Evolutionary conservation across 37 sponge, comb jelly and placozoan genomes (phyloP).

Genomic region (Ephydatia muelleri): DNA sequence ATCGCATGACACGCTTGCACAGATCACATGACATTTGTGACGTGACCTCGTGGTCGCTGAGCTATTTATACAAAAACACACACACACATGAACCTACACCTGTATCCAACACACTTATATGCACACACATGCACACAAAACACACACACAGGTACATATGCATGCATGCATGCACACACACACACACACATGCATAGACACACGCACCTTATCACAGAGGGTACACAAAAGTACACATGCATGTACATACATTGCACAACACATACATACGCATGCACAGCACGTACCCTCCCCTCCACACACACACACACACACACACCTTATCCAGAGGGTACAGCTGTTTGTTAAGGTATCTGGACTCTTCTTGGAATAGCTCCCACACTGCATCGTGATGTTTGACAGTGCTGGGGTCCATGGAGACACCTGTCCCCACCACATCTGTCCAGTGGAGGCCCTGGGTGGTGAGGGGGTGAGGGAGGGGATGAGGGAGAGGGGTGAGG

Average conservation of each 20-base stretch:
- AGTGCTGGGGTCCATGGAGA: background rate
- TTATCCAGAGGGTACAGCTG: slow-evolving; percentile 52
- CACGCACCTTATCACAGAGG: background rate
- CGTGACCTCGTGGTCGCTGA: too few relatives aligned
- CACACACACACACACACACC: background rate
- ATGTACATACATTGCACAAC: background rate
- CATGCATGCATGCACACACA: too few relatives aligned
- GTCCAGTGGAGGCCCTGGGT: slow-evolving; percentile 43
- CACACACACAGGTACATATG: too few relatives aligned
- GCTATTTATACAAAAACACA: too few relatives aligned
- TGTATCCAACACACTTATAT: too few relatives aligned
- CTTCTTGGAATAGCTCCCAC: slow-evolving; percentile 63
- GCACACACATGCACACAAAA: background rate
- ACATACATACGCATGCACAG: background rate
- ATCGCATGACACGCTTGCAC: background rate
- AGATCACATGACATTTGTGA: too few relatives aligned
- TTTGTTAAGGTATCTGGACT: slow-evolving; percentile 31
- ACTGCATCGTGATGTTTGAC: slow-evolving; percentile 41
- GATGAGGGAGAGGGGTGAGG: too few relatives aligned
- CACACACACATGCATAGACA: background rate
- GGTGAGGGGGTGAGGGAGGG: background rate
- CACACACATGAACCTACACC: too few relatives aligned
- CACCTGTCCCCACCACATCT: slow-evolving; percentile 16
- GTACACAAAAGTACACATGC: background rate
- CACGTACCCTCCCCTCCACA: too few relatives aligned